Evolutionary conservation across 1,140 invertebrate species (phyloP).

Genomic region (Lucilia sericata): DNA sequence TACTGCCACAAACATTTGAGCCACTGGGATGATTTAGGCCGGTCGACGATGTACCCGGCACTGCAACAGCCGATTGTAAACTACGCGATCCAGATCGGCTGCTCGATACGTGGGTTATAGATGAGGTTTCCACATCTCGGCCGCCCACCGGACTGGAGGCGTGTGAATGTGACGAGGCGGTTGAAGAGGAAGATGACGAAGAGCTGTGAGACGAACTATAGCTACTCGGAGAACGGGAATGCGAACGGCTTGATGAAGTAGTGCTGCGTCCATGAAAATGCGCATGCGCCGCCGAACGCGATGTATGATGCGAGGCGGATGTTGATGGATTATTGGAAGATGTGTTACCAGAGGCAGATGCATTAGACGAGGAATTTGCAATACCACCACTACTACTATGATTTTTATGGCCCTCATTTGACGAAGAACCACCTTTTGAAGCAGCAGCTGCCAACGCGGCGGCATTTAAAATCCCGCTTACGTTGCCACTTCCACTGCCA

Average conservation of each 20-base stretch:
- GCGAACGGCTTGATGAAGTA: conserved; percentile 70
- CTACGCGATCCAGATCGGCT: conserved; percentile 49
- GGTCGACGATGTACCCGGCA: conserved; percentile 47
- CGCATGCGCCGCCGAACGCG: conserved; percentile 50
- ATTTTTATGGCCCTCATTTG: conserved; percentile 34
- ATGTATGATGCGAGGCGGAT: conserved; percentile 45
- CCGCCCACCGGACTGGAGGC: conserved; percentile 63
- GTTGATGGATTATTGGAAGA: conserved; percentile 45
- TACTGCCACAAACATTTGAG: conserved; percentile 55
- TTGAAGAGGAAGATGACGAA: conserved; percentile 64
- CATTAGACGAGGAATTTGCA: conserved; percentile 42
- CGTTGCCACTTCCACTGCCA: neutral
- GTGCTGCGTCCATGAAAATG: conserved; percentile 64
- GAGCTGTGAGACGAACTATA: conserved; percentile 67
- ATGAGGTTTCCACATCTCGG: conserved; percentile 52
- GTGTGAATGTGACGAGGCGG: conserved; percentile 67
- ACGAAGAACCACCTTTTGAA: conserved; percentile 53
- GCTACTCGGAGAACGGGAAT: conserved; percentile 69
- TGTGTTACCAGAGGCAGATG: conserved; percentile 32
- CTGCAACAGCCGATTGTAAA: conserved; percentile 57
- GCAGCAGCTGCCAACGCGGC: conserved; percentile 67
- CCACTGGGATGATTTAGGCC: conserved; percentile 62
- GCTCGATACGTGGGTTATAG: conserved; percentile 30
- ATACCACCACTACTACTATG: conserved; percentile 29
- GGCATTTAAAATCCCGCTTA: conserved; percentile 61